Conservation (phyloP, 2,113 vertebrate species). For the Pithys albifrons region DNA sequence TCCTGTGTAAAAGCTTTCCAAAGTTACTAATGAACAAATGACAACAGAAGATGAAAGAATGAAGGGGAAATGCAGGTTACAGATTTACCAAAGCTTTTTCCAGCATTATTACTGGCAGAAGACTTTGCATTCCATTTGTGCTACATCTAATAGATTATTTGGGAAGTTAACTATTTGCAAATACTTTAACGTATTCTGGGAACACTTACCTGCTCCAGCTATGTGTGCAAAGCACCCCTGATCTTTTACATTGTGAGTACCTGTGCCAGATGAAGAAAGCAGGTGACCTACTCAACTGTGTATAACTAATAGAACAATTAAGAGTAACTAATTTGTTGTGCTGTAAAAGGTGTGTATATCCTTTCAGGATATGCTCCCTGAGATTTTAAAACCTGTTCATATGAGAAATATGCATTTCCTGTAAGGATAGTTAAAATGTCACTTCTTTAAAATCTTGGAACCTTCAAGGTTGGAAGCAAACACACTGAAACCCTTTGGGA, state of each 20-base stretch:
- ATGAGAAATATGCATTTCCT: conserved; percentile 10
- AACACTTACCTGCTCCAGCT: background rate
- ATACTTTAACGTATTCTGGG: background rate
- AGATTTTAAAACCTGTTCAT: background rate
- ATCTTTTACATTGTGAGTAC: background rate
- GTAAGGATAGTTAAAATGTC: background rate
- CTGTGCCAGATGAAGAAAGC: background rate
- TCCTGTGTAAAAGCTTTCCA: background rate
- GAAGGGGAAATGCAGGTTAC: background rate
- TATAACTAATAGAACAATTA: background rate
- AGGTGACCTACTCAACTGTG: background rate
- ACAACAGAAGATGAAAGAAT: background rate
- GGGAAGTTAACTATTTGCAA: background rate
- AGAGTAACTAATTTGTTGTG: background rate
- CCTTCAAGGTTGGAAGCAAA: background rate
- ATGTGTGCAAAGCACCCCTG: background rate
- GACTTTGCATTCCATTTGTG: background rate
- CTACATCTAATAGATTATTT: background rate
- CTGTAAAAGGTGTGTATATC: background rate
- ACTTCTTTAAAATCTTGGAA: background rate
- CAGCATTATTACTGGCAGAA: background rate
- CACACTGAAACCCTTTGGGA: background rate
- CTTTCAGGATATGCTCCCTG: background rate
- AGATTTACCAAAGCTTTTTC: background rate
- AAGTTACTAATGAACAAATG: background rate